These are phyloP conservation scores for Alcedo atthis DNA, from an alignment of 2,797 vertebrate genomes.

Conservation along the genomic window DNA sequence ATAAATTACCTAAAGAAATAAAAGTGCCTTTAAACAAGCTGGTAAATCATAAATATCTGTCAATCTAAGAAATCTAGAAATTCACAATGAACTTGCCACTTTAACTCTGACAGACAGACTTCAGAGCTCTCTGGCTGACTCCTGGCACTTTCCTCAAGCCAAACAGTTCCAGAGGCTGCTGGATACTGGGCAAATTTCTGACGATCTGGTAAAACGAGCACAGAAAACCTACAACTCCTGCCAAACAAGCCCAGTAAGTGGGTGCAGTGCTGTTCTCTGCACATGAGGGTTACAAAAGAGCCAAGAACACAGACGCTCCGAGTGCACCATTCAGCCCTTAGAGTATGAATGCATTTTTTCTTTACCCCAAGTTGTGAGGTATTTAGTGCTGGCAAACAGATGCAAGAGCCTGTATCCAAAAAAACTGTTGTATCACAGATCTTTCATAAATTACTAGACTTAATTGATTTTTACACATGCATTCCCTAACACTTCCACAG, in stretches of 20 bases:
- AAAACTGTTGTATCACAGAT: neutral
- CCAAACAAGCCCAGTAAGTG: neutral
- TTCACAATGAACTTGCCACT: neutral
- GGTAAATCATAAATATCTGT: neutral
- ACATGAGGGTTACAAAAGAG: neutral
- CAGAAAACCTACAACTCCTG: neutral
- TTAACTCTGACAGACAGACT: neutral
- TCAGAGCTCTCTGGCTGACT: neutral
- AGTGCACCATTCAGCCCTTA: neutral
- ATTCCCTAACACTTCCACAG: neutral
- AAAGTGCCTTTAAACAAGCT: neutral
- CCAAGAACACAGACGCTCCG: neutral
- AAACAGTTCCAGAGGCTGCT: neutral
- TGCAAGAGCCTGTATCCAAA: neutral
- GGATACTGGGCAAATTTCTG: neutral
- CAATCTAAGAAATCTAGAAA: neutral
- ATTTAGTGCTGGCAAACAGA: neutral
- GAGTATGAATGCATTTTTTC: neutral
- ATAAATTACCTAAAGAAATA: neutral
- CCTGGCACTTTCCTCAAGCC: neutral
- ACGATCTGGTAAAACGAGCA: neutral
- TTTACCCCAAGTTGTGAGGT: neutral
- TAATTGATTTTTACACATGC: neutral
- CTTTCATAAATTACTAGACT: neutral
- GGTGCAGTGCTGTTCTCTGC: neutral